These are phyloP conservation scores for Hexactinellida sp. DNA, from an alignment of 37 sponge, comb jelly and placozoan species.

Conservation along the genomic window DNA sequence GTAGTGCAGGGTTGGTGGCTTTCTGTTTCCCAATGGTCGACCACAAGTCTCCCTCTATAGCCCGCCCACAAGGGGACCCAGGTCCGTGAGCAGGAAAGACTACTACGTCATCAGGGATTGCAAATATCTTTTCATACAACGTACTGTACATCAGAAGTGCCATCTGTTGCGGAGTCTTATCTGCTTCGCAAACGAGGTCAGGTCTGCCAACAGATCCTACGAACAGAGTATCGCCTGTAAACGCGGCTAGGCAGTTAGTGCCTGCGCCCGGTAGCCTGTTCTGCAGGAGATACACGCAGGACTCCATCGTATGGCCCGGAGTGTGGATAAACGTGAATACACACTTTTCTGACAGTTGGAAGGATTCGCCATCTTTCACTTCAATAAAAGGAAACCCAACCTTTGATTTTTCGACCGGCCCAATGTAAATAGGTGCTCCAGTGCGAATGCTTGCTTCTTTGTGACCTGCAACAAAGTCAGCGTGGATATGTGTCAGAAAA, in stretches of 20 bases:
- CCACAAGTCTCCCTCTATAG: slow-evolving; percentile 44
- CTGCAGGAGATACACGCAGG: slow-evolving; percentile 51
- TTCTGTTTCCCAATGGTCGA: slow-evolving; percentile 70
- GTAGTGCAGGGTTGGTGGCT: slow-evolving; percentile 58
- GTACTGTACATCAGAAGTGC: slow-evolving; percentile 55
- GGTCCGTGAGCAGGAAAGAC: slow-evolving; percentile 84
- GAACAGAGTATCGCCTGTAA: slow-evolving; percentile 86
- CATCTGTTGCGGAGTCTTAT: slow-evolving; percentile 60
- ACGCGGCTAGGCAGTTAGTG: slow-evolving; percentile 22
- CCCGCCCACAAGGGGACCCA: slow-evolving; percentile 85
- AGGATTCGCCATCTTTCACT: slow-evolving; percentile 55
- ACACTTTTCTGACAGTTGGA: slow-evolving; percentile 43
- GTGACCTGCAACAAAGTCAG: slow-evolving; percentile 89
- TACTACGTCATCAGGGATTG: slow-evolving; percentile 61
- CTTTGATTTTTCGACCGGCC: slow-evolving; percentile 46
- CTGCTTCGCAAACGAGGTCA: slow-evolving; percentile 61
- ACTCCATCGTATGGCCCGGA: slow-evolving; percentile 83
- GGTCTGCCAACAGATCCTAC: slow-evolving; percentile 84
- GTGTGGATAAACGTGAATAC: slow-evolving; percentile 42
- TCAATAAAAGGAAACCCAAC: slow-evolving; percentile 46
- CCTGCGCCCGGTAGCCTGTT: slow-evolving; percentile 20
- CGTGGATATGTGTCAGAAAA: slow-evolving; percentile 68
- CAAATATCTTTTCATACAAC: slow-evolving; percentile 36
- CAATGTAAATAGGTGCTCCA: slow-evolving; percentile 55
- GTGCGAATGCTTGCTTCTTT: slow-evolving; percentile 41